phyloP scores from a whole-genome alignment of 2,888 invertebrate genomes.

The Holacanthella duospinosa region DNA sequence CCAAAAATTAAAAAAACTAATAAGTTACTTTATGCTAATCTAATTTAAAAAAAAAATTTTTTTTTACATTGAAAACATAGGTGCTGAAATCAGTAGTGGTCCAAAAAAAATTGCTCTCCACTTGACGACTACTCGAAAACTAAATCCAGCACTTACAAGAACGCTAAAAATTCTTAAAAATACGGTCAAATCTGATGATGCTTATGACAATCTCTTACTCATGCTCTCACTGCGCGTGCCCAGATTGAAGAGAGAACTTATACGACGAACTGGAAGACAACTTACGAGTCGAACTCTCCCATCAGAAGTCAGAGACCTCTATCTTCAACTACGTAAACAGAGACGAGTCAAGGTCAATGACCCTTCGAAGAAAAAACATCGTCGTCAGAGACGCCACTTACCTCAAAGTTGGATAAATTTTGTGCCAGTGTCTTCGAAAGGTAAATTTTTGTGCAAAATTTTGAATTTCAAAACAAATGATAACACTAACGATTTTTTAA shows the following conservation, averaged over 20 bases:
- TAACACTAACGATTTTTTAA: no score
- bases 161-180: neutral
- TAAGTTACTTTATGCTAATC: no score
- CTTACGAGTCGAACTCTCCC: neutral
- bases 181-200: neutral
- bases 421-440: no score
- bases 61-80: no score
- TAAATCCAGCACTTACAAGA: neutral
- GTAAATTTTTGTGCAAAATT: no score
- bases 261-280: neutral
- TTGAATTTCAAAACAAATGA: no score
- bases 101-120: slow-evolving; percentile 3
- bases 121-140: neutral
- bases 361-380: neutral
- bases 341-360: neutral
- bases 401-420: no score
- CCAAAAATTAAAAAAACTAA: no score
- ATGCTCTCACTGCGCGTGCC: neutral
- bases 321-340: neutral
- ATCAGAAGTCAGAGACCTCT: neutral
- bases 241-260: neutral
- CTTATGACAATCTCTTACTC: slow-evolving; percentile 1
- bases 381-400: no score
- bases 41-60: no score
- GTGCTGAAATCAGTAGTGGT: neutral